These are phyloP conservation scores for Notodonta ziczac DNA, from an alignment of 2,888 invertebrate species.

Conservation along the genomic window DNA sequence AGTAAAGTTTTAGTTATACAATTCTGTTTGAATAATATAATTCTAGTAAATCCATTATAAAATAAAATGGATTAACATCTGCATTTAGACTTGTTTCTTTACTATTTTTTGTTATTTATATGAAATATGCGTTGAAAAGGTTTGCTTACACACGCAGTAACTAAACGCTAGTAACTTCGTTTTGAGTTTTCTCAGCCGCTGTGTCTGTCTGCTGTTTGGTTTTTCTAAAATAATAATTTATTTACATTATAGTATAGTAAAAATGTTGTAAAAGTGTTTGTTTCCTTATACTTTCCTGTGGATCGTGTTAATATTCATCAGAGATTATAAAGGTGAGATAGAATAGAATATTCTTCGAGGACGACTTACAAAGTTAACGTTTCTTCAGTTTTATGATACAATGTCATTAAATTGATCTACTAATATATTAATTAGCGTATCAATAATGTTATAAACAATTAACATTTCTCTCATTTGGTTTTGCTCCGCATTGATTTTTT, in stretches of 20 bases:
- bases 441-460: constrained; percentile 21
- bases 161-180: constrained; percentile 62
- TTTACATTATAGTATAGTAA: constrained; percentile 32
- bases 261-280: constrained; percentile 45
- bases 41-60: no score
- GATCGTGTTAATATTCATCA: constrained; percentile 21
- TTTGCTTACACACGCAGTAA: constrained; percentile 28
- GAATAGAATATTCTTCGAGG: constrained; percentile 9
- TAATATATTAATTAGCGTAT: constrained; percentile 25
- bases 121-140: no score
- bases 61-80: no score
- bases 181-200: constrained; percentile 77
- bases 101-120: no score
- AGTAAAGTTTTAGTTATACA: no score
- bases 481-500: constrained; percentile 76
- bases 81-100: no score
- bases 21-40: no score
- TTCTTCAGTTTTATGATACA: constrained; percentile 26
- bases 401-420: constrained; percentile 36
- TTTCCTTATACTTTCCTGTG: constrained; percentile 25
- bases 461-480: constrained; percentile 46
- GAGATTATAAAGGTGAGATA: constrained; percentile 27
- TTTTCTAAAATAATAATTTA: constrained; percentile 55
- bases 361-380: constrained; percentile 20
- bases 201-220: constrained; percentile 70